Conservation (phyloP, 1,140 invertebrate species). For the Brachionus koreanus region DNA sequence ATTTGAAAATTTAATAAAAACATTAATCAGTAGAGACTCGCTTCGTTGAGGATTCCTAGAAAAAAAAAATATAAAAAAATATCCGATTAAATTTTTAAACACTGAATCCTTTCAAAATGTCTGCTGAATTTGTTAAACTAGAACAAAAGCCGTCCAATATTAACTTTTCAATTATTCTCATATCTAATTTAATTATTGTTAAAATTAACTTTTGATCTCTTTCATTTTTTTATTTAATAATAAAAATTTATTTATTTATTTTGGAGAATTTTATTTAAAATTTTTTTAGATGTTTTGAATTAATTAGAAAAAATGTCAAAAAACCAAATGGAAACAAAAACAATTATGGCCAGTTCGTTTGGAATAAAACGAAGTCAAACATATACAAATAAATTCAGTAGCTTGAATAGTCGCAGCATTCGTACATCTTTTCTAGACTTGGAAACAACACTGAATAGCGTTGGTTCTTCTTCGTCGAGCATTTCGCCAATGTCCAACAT, state of each 20-base stretch:
- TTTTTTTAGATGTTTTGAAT: neutral
- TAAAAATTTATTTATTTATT: too few relatives aligned
- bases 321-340: neutral
- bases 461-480: neutral
- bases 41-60: neutral
- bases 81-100: neutral
- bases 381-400: neutral
- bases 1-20: neutral
- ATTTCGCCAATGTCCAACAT: neutral
- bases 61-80: neutral
- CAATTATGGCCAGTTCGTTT: neutral
- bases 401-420: neutral
- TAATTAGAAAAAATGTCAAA: neutral
- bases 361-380: constrained; percentile 10
- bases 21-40: neutral
- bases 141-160: neutral
- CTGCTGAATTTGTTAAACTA: neutral
- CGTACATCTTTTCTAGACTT: neutral
- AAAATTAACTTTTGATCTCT: too few relatives aligned
- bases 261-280: too few relatives aligned
- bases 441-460: neutral
- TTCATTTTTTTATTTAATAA: too few relatives aligned
- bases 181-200: too few relatives aligned
- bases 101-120: neutral
- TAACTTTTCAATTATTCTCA: too few relatives aligned